Evolutionary conservation across 2,797 vertebrate genomes (phyloP), one percentile per base, ranked within the genome.

Genomic region (Pangasius krempfi): DNA sequence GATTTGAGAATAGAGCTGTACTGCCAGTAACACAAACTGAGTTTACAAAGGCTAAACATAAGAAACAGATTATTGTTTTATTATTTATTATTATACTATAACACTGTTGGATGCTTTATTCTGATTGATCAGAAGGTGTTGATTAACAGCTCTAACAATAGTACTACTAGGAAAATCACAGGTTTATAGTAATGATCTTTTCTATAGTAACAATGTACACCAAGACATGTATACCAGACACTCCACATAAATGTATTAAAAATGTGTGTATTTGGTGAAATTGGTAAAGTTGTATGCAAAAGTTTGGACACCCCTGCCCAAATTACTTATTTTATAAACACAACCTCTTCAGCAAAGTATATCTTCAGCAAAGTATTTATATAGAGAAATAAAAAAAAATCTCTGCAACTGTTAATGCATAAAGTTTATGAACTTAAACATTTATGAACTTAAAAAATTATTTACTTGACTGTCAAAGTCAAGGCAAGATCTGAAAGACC

Each of bases 41-140:
- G 14, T 52, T 20, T 50, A 30, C 22, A 37, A 79, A 87, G 50
- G 20, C 16, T 58, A 40, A 88, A 66, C 9, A 78, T 44, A n/a
- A 44, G 56, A 86, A 87, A 78, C 44, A 82, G 84, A 44, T 87
- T 22, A 81, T 50, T 75, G 64, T 73, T 56, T 88, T 88, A 80
- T 80, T 58, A 80, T 80, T 80, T 80, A 80, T 58, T 81, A 81
- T 33, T 81, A 80, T 40, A 60, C 54, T n/a, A 56, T 20, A 10
- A 10, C 18, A 33, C 52, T 62, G 0, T 7, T 44, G 22, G 58
- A 62, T 18, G 25, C 22, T 56, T 58, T 37, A 33, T 56, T 27
- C 10, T 27, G 27, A 30, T 20, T 54, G n/a, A 1, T 37, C 68
- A 37, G 33, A 37, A 70, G 66, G 6, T 37, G n/a, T 5, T 68